These are phyloP conservation scores for Zeuzera pyrina DNA, from an alignment of 2,888 invertebrate species.

Conservation along the genomic window DNA sequence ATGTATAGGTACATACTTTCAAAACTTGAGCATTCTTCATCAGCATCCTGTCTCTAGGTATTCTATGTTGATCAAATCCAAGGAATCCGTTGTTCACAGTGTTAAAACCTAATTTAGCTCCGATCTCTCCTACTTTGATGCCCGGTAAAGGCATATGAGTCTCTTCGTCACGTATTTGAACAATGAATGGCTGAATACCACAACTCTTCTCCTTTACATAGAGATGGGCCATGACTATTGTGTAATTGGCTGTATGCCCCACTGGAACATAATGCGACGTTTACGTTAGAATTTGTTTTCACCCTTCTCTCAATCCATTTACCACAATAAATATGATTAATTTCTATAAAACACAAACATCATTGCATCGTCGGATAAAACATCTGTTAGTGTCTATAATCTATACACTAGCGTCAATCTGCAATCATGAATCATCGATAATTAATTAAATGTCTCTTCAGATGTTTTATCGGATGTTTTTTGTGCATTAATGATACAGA, in stretches of 20 bases:
- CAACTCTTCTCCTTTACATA: slow-evolving; percentile 83
- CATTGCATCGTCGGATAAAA: no score
- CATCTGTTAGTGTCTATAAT: no score
- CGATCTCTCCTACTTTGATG: slow-evolving; percentile 94
- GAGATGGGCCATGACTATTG: slow-evolving; percentile 93
- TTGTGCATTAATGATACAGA: no score
- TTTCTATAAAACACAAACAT: no score
- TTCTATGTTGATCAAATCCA: slow-evolving; percentile 87
- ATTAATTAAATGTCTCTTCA: no score
- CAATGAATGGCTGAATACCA: slow-evolving; percentile 93
- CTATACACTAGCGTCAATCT: no score
- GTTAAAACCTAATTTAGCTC: slow-evolving; percentile 92
- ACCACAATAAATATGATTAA: neutral
- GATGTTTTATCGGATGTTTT: no score
- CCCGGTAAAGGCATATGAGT: slow-evolving; percentile 90
- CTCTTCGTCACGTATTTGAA: slow-evolving; percentile 90
- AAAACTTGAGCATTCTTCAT: slow-evolving; percentile 93
- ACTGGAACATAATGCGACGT: slow-evolving; percentile 69
- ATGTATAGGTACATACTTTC: slow-evolving; percentile 55
- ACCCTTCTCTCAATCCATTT: neutral
- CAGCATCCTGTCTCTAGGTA: slow-evolving; percentile 90
- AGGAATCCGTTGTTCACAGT: slow-evolving; percentile 94
- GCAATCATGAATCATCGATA: no score
- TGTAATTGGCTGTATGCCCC: slow-evolving; percentile 93
- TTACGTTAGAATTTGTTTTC: neutral